A percentile compares a stretch with the other conserved stretches of the same genome.
phyloP scores from a whole-genome alignment of 2,113 vertebrate species.

The Colossoma macropomum region DNA sequence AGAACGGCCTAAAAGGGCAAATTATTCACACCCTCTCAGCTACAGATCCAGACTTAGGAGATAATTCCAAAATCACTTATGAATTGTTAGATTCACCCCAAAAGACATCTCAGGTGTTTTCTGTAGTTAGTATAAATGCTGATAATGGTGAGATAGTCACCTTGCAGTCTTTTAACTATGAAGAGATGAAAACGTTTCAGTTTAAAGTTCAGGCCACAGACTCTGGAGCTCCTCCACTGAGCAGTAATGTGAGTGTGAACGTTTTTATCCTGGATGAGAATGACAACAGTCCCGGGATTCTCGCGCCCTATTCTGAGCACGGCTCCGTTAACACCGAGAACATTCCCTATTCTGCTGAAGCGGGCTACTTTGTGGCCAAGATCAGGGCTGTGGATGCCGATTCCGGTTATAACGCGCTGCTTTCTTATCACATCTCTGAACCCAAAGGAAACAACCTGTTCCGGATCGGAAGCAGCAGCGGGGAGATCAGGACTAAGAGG shows the following conservation, averaged over 20 bases:
- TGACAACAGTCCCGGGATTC: slow-evolving; percentile 69
- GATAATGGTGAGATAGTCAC: slow-evolving; percentile 72
- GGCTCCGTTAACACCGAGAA: slow-evolving; percentile 66
- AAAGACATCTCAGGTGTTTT: slow-evolving; percentile 59
- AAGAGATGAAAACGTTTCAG: slow-evolving; percentile 73
- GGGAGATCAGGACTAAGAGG: slow-evolving; percentile 73
- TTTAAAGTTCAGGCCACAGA: slow-evolving; percentile 80
- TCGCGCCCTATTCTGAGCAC: slow-evolving; percentile 67
- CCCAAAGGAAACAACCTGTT: slow-evolving; percentile 69
- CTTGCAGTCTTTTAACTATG: slow-evolving; percentile 74
- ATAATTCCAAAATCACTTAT: slow-evolving; percentile 83
- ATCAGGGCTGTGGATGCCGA: slow-evolving; percentile 71
- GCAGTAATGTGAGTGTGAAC: slow-evolving; percentile 72
- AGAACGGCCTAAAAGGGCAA: slow-evolving; percentile 81
- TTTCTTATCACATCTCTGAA: slow-evolving; percentile 71
- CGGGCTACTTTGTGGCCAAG: slow-evolving; percentile 70
- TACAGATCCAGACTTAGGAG: slow-evolving; percentile 78
- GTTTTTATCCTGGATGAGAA: slow-evolving; percentile 74
- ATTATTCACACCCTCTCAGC: slow-evolving; percentile 78
- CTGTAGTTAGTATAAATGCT: slow-evolving; percentile 70
- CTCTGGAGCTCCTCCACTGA: slow-evolving; percentile 73
- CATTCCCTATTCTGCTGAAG: slow-evolving; percentile 69
- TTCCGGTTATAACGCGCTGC: slow-evolving; percentile 70
- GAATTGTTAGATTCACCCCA: slow-evolving; percentile 70
- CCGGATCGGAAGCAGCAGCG: slow-evolving; percentile 68